Evolutionary conservation across 2,797 vertebrate genomes (phyloP), one percentile per base, ranked within the genome.

Genomic region (Gadopsis marmoratus): DNA sequence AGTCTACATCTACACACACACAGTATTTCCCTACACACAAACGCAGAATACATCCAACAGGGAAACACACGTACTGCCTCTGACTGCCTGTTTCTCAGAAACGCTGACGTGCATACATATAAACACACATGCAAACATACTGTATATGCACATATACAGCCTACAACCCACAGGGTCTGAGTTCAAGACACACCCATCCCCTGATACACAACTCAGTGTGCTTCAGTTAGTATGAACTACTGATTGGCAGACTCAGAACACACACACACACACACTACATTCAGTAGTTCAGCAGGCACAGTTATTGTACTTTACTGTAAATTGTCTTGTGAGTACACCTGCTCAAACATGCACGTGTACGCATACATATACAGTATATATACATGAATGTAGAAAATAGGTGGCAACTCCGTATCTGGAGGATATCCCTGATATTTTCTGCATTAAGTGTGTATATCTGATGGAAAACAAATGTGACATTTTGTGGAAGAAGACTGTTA

Each of bases 1-100:
- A 93, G 89, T 91, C 92, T 85, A 91, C 90, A 90, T 88, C 74
- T 60, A 83, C 84, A 78, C 79, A 79, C 56, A 58, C 33, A 69
- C 45, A 68, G 69, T 74, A 71, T 87, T 72, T 84, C 63, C 76
- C 51, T 59, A 66, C 68, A 74, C 77, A 83, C 54, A 67, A 26
- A 80, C 70, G 80, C 58, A 78, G 55, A 67, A 74, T 54, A 74
- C 59, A 79, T 79, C 62, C 61, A 78, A 77, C 21, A 70, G 60
- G 75, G 59, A 71, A 23, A 77, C 60, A 74, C 63, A 83, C 76
- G 74, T 37, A 45, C 35, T 19, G 45, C 41, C 59, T 56, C 12
- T 50, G 65, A 63, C 55, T 77, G 73, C 80, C 54, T 81, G 67
- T 78, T 86, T 71, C 70, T 73, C 71, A 64, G 35, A 82, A 81